Percentiles rank a stretch among this genome's conserved stretches.
phyloP scores from a whole-genome alignment of 2,888 invertebrate genomes.

The Gandaritis pyraliata region DNA sequence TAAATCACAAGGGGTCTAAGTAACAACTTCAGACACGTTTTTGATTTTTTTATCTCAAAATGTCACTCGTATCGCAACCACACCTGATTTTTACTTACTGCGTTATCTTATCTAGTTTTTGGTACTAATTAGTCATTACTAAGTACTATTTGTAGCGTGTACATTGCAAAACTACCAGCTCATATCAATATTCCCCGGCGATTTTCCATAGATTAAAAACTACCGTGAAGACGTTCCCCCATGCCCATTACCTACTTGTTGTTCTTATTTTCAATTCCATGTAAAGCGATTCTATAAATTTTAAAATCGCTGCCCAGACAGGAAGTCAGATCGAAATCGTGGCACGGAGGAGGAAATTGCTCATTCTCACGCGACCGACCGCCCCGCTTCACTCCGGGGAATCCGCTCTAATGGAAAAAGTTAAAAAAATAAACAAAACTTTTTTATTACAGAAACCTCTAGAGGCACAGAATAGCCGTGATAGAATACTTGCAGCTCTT shows the following conservation, averaged over 20 bases:
- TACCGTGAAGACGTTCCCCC: constrained; percentile 27
- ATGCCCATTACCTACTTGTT: constrained; percentile 40
- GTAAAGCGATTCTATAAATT: constrained; percentile 80
- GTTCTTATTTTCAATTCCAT: constrained; percentile 77
- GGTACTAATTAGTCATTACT: too few species aligned
- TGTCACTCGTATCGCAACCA: too few species aligned
- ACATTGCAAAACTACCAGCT: not conserved
- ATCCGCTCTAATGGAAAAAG: constrained; percentile 81
- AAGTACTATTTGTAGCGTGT: too few species aligned
- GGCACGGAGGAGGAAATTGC: constrained; percentile 80
- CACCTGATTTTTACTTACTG: too few species aligned
- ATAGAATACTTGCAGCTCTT: constrained; percentile 34
- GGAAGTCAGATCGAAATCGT: constrained; percentile 83
- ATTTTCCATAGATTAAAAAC: constrained; percentile 6
- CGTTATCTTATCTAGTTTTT: too few species aligned
- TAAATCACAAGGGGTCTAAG: too few species aligned
- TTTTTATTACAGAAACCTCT: constrained; percentile 69
- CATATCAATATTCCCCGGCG: not conserved
- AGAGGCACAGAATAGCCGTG: constrained; percentile 51
- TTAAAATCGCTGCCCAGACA: constrained; percentile 81
- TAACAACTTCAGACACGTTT: too few species aligned
- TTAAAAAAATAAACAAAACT: constrained; percentile 80
- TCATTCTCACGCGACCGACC: constrained; percentile 82
- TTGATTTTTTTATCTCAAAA: too few species aligned
- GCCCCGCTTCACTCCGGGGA: constrained; percentile 68